Conservation (phyloP, 2,797 vertebrate species). For the Uromys caudimaculatus region DNA sequence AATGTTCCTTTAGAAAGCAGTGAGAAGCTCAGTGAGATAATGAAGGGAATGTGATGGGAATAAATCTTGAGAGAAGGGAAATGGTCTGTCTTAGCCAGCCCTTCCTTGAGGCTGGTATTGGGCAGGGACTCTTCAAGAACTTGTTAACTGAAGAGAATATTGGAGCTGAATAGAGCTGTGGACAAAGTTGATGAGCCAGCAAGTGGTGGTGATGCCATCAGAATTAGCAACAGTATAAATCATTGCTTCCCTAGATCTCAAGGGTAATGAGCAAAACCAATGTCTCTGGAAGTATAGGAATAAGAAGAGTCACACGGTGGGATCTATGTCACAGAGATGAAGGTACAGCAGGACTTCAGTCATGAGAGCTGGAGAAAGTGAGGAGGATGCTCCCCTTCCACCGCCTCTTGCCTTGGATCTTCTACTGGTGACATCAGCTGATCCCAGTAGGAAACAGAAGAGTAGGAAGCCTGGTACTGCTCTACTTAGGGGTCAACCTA, state of each 20-base stretch:
- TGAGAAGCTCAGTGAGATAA: not conserved
- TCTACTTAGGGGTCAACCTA: not conserved
- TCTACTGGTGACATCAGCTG: not conserved
- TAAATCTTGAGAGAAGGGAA: not conserved
- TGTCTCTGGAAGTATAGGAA: not conserved
- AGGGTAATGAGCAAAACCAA: not conserved
- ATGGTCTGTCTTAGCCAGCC: not conserved
- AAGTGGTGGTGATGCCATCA: not conserved
- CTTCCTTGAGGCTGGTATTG: not conserved
- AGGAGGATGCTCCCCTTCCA: not conserved
- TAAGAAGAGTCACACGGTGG: not conserved
- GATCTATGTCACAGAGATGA: not conserved
- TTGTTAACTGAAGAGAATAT: not conserved
- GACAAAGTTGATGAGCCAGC: not conserved
- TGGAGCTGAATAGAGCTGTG: not conserved
- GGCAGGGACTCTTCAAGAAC: not conserved
- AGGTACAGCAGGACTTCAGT: not conserved
- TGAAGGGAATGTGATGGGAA: not conserved
- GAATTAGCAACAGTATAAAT: not conserved
- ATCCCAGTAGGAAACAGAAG: not conserved
- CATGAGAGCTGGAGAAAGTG: not conserved
- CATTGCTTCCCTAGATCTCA: not conserved
- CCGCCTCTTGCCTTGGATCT: not conserved
- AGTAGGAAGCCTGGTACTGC: not conserved
- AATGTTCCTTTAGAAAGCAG: not conserved